phyloP scores from a whole-genome alignment of 2,113 vertebrate genomes.

The Pycnonotus jocosus region DNA sequence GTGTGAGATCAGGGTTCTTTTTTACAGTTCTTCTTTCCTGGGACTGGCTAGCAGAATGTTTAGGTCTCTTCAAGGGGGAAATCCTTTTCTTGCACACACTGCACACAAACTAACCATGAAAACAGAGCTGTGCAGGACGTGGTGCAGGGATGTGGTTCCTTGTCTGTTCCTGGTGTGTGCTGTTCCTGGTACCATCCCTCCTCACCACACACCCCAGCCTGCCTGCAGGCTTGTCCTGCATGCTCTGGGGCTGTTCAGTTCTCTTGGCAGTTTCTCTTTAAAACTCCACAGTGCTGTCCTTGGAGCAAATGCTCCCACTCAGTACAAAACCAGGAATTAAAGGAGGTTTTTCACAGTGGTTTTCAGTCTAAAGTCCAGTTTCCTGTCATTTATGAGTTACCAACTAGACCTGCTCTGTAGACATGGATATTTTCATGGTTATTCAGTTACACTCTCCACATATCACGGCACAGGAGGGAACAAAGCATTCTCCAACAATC shows the following conservation, averaged over 20 bases:
- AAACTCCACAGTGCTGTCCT: neutral
- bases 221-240: neutral
- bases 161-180: neutral
- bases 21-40: neutral
- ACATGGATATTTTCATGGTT: neutral
- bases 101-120: neutral
- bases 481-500: neutral
- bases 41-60: neutral
- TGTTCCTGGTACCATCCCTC: neutral
- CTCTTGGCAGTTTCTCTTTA: neutral
- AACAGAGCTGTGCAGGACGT: neutral
- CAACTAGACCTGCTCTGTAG: neutral
- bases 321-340: neutral
- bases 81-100: neutral
- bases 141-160: neutral
- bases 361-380: neutral
- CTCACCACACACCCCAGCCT: neutral
- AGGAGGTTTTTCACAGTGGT: neutral
- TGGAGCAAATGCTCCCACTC: neutral
- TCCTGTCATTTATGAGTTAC: neutral
- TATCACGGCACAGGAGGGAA: accelerated
- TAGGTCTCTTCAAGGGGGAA: neutral
- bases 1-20: neutral
- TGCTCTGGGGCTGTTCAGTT: neutral
- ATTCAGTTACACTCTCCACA: neutral